Base-by-base conservation (phyloP, 2,888 invertebrate genomes). In the Sphaeridia pumilis region DNA sequence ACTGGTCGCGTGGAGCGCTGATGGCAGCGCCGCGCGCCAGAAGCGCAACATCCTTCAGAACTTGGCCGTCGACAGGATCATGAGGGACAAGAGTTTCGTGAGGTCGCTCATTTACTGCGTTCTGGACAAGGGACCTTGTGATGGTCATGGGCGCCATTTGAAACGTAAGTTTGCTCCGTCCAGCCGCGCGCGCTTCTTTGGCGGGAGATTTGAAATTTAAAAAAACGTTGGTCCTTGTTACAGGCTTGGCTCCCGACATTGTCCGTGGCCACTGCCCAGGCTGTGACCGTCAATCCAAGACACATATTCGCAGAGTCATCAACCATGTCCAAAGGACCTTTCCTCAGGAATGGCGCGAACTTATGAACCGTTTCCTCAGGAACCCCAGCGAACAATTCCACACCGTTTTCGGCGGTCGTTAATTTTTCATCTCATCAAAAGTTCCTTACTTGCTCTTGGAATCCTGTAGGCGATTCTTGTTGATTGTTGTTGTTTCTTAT, bases 161-260 rank as follows among this genome's bases (percentile, higher is more conserved):
- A 61, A 61, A 53, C 53, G 65, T 52, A 59, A 61, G 55, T 42
- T 36, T 21, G n/a, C n/a, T n/a, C n/a, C n/a, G n/a, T n/a, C n/a
- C n/a, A n/a, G n/a, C n/a, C n/a, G n/a, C n/a, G n/a, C n/a, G n/a
- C n/a, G n/a, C n/a, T n/a, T n/a, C n/a, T n/a, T n/a, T n/a, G n/a
- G n/a, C n/a, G n/a, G n/a, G n/a, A n/a, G n/a, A n/a, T n/a, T n/a
- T n/a, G 42, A n/a, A 44, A 12, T 22, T 10, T 17, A 5, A 44
- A 12, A 12, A 7, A 2, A 10, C 34, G 10, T 35, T 35, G 14
- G 34, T 24, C 34, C 52, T n/a, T 21, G 26, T 75, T 75, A 42
- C 73, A 84, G 84, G 82, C 66, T 73, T 84, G 63, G 84, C 83
- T 4, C 84, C 85, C 0, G 70, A 83, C 57, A 83, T 85, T 4